Base-by-base conservation (phyloP, 1,140 invertebrate species). In the Colletes latitarsis region DNA sequence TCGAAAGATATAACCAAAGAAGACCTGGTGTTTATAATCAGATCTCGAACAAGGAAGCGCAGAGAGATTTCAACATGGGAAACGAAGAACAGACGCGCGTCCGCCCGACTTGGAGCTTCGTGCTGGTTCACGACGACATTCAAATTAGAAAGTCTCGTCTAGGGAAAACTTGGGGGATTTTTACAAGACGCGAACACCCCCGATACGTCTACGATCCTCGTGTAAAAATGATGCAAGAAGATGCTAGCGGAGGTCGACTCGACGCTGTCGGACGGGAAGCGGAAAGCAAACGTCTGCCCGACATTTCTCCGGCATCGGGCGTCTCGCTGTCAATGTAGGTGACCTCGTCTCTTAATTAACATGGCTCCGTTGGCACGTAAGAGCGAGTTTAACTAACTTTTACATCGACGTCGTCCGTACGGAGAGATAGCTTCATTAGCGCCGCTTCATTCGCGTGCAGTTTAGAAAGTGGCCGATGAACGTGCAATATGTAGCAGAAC, bases 261-360 rank as follows among this genome's bases (percentile, higher is more conserved):
- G 53, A 17, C 21, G 30, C 30, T 30, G 30, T 30, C 30, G 39
- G 17, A 6, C 41, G 63, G 74, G 43, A 60, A 63, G 68, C 76
- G 49, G 63, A 87, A 88, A 81, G 80, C 68, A 63, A 85, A 86
- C 77, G 71, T 74, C 21, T 58, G 88, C 77, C 83, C 88, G 85
- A 84, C 84, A 88, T 89, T 88, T 89, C 85, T 78, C 84, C 82
- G 73, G 14, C 66, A 49, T 53, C 17, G 75, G 69, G 72, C 67
- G 82, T 81, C 75, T 72, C 53, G 68, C 77, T 85, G 87, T 89
- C 88, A 82, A 91, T 91, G 90, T 90, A 89, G 89, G 89, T 91
- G 90, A 92, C 90, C 90, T 89, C 84, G 87, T 91, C 88, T 91
- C 85, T 90, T 90, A 89, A 91, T 92, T 91, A 91, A 88, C 88